Evolutionary conservation across 1,140 invertebrate species (phyloP).

Genomic region (Diachasma alloeum): DNA sequence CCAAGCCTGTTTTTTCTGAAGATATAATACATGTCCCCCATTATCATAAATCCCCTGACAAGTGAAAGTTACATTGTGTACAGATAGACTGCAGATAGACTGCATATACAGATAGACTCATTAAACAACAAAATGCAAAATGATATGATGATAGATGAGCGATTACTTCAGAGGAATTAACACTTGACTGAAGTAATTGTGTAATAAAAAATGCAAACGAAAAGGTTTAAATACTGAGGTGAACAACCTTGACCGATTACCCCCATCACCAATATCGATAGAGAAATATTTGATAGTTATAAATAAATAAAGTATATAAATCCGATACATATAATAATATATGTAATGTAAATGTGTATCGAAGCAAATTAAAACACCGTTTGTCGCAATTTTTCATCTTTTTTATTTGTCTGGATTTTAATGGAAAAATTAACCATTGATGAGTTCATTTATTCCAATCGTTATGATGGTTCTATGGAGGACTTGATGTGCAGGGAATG

Average conservation of each 20-base stretch:
- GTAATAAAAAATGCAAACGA: conserved; percentile 38
- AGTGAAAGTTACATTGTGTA: conserved; percentile 29
- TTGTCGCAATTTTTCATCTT: conserved; percentile 48
- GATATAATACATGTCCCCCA: conserved; percentile 59
- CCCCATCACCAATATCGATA: conserved; percentile 41
- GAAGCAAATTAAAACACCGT: conserved; percentile 60
- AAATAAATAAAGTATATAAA: conserved; percentile 26
- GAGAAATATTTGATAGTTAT: conserved; percentile 44
- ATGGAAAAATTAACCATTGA: neutral
- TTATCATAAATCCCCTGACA: neutral
- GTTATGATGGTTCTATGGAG: conserved; percentile 96
- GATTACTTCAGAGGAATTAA: conserved; percentile 33
- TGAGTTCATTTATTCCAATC: conserved; percentile 89
- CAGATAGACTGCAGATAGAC: conserved; percentile 30
- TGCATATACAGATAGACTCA: too few species aligned
- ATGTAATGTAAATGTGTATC: conserved; percentile 58
- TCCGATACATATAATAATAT: conserved; percentile 57
- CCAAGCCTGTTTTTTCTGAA: conserved; percentile 49
- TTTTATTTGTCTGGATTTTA: neutral
- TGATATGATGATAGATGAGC: too few species aligned
- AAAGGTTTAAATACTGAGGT: conserved; percentile 36
- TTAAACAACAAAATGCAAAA: too few species aligned
- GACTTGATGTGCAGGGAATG: conserved; percentile 97
- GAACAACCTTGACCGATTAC: conserved; percentile 15
- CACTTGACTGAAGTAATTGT: conserved; percentile 30